These are phyloP conservation scores for Philotrypesis tridentata DNA, from an alignment of 1,140 invertebrate species.

Conservation along the genomic window DNA sequence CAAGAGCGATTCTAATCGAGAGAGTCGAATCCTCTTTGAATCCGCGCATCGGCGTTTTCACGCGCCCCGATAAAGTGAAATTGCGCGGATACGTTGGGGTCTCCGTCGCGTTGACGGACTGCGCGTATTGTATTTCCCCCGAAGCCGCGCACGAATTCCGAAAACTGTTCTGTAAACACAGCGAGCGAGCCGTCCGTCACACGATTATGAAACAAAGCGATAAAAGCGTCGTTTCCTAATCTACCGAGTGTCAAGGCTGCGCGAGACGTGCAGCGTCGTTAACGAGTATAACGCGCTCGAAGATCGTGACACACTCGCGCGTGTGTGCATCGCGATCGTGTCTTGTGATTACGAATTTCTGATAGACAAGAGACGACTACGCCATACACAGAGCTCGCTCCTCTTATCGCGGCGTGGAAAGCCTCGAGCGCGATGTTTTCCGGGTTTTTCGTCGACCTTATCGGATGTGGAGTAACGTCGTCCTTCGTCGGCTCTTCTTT, in stretches of 20 bases:
- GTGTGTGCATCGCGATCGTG: not conserved
- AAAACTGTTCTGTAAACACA: not conserved
- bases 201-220: conserved; percentile 36
- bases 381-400: not conserved
- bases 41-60: no score
- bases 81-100: no score
- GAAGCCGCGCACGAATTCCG: not conserved
- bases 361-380: conserved; percentile 17
- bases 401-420: conserved; percentile 23
- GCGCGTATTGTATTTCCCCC: not conserved
- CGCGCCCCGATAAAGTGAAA: no score
- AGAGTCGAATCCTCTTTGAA: no score
- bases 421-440: not conserved
- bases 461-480: not conserved
- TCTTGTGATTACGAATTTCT: conserved; percentile 26
- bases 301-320: not conserved
- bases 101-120: no score
- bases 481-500: no score
- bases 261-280: not conserved
- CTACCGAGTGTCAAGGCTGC: conserved; percentile 42
- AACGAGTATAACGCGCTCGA: not conserved
- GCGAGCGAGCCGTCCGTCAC: not conserved
- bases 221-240: conserved; percentile 42
- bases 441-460: not conserved
- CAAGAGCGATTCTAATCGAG: conserved; percentile 28